Base-by-base conservation (phyloP, 2,888 invertebrate genomes). In the Monoplex corrugatus region DNA sequence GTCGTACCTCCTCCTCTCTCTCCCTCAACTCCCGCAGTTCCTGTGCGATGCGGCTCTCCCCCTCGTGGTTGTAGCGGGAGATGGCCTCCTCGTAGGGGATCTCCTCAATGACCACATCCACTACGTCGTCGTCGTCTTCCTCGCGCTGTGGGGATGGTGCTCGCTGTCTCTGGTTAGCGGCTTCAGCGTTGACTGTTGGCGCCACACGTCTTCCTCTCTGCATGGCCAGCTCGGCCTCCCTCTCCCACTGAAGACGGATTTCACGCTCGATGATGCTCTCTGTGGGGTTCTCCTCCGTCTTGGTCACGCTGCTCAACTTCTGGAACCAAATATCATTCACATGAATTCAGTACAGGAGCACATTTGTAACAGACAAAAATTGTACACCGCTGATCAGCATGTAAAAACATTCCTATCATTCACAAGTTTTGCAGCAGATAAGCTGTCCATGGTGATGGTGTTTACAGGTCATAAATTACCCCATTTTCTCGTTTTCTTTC, bases 1-100 rank as follows among this genome's bases (percentile, higher is more conserved):
- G 90, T 57, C 95, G 93, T 75, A 97, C 93, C 89, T 97, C 97
- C 85, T 96, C 96, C 92, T 97, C 97, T 5, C 97, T 94, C 90
- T 96, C 96, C 75, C 95, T 94, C 91, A 96, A 94, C 92, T 97
- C 96, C 68, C 96, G 95, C 72, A 97, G 95, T 92, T 97, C 97
- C 84, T 94, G 92, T 0, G 96, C 96, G 44, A 96, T 96, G 90
- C 93, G 90, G 91, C 93, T 95, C 93, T 96, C 93, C 89, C 95
- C 95, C 91, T 95, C 90, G 94, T 95, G 93, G 89, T 93, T 90
- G 68, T 90, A 91, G 57, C 92, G 91, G 28, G 93, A 90, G 6
- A 94, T 93, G 28, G 94, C 94, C 16, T 93, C 93, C 89, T 94
- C 94, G 83, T 94, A 93, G 10, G 93, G 91, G 35, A 94, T 91